Evolutionary conservation across 1,140 invertebrate genomes (phyloP).

Genomic region (Laupala kohalensis): DNA sequence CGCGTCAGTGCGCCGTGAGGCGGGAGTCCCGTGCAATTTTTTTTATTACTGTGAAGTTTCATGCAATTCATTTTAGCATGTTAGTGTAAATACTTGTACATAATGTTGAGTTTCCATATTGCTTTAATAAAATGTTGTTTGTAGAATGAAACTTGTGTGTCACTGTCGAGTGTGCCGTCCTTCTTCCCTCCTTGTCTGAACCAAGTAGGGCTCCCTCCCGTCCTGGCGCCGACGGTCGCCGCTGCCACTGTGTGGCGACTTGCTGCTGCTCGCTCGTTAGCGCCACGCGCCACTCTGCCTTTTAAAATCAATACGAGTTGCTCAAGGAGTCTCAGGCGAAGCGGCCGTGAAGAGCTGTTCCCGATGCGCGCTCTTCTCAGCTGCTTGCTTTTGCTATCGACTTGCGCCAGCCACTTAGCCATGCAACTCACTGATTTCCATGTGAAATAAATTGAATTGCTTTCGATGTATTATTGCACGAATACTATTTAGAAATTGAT

Average conservation of each 20-base stretch:
- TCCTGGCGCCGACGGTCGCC: not conserved
- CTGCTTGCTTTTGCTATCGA: too few species aligned
- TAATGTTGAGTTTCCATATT: constrained; percentile 40
- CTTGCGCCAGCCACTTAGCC: too few species aligned
- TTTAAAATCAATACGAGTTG: not conserved
- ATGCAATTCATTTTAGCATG: not conserved
- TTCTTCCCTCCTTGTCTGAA: too few species aligned
- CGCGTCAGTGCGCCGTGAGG: not conserved
- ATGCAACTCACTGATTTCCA: too few species aligned
- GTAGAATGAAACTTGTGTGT: constrained; percentile 26
- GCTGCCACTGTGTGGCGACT: not conserved
- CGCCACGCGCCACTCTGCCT: not conserved
- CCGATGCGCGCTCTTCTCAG: too few species aligned
- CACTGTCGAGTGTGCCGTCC: not conserved
- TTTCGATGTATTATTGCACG: too few species aligned
- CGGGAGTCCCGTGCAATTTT: not conserved
- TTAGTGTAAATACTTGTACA: constrained; percentile 25
- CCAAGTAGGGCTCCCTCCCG: not conserved
- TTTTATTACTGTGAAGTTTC: not conserved
- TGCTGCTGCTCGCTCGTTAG: not conserved
- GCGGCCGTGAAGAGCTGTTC: too few species aligned
- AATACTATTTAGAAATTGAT: too few species aligned
- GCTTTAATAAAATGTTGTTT: constrained; percentile 39
- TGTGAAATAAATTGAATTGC: too few species aligned
- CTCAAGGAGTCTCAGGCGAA: not conserved